These are phyloP conservation scores for Neomonachus schauinslandi DNA, from an alignment of 2,113 vertebrate genomes.

Conservation along the genomic window DNA sequence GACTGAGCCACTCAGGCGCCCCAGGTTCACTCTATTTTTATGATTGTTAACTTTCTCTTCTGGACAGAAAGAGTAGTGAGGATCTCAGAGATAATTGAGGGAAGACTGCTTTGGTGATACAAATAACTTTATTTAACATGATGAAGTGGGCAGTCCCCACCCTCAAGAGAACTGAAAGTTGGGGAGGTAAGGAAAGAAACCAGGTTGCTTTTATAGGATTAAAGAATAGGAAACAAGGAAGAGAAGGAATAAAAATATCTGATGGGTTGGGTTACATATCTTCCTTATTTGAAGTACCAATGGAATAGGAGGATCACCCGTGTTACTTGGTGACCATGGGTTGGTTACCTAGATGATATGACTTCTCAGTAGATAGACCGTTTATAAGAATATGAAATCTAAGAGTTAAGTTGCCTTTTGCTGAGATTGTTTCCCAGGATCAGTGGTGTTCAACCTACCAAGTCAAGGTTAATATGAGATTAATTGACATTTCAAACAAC, in stretches of 20 bases:
- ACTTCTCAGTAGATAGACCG: neutral
- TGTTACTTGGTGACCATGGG: neutral
- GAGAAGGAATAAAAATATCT: neutral
- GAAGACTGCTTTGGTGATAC: neutral
- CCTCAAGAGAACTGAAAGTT: neutral
- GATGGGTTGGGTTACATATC: neutral
- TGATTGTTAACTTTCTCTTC: neutral
- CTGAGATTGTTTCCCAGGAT: neutral
- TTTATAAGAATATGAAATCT: neutral
- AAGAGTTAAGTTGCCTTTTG: neutral
- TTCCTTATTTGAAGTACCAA: neutral
- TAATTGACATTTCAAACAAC: neutral
- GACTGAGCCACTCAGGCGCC: neutral
- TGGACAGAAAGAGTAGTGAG: neutral
- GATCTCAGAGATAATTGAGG: neutral
- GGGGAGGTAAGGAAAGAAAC: neutral
- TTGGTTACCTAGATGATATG: neutral
- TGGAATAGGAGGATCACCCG: neutral
- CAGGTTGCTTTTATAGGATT: neutral
- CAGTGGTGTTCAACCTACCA: neutral
- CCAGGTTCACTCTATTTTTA: neutral
- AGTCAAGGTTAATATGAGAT: neutral
- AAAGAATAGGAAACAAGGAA: neutral
- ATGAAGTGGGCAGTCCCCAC: neutral
- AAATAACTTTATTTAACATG: neutral